Base-by-base conservation (phyloP, 2,888 invertebrate genomes). In the Andrena camellia region DNA sequence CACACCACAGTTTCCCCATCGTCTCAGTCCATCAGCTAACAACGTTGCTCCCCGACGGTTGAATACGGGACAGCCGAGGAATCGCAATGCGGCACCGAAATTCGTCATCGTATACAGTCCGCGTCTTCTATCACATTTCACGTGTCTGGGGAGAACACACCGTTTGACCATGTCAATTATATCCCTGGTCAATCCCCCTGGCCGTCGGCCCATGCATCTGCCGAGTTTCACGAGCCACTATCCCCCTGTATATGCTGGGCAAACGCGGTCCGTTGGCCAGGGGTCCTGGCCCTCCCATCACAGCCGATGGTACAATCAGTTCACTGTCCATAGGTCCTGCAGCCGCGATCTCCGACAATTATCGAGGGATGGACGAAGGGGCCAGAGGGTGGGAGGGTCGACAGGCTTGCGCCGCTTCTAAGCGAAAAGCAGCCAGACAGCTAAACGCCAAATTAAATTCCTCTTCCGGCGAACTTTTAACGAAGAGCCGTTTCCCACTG, bases 161-260 rank as follows among this genome's bases (percentile, higher is more conserved):
- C 83, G 84, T 88, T 85, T 88, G 88, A 88, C 87, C 88, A 74
- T 85, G 88, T 88, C 88, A 88, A 87, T 88, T 88, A 88, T 85
- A 85, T 80, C 79, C 75, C 85, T 62, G 87, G 85, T 88, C 86
- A 82, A 88, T 82, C 84, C 88, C 84, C 80, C 84, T 72, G 87
- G 81, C 83, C 85, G 82, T 84, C 83, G 52, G 62, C 73, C 69
- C 80, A 74, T 75, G 73, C 88, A 88, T 88, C 88, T 88, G 88
- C 81, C 88, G 86, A 83, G 86, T 86, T 88, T 88, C 87, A 84
- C 86, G 74, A 82, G 63, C 86, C 86, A 74, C 83, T 78, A 68
- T 86, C 54, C 73, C 78, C 64, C 54, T 72, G 64, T 78, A 63
- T 72, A 64, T 74, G 70, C 78, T 78, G 57, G 72, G 79, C 83